Conservation (phyloP, 2,797 vertebrate genomes). For the Champsocephalus esox region DNA sequence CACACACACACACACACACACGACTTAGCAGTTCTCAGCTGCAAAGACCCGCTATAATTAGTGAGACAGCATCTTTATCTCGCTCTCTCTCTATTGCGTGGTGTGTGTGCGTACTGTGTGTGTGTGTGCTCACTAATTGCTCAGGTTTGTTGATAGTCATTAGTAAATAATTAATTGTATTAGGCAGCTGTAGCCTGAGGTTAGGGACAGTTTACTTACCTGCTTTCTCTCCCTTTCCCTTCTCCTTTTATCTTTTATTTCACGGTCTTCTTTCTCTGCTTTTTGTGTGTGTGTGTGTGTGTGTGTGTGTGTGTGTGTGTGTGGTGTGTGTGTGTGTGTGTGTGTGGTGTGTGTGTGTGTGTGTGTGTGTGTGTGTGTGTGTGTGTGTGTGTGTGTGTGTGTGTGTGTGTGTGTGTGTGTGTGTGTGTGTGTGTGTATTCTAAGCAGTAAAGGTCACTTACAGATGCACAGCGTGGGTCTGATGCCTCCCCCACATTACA, state of each 20-base stretch:
- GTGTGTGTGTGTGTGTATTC: slow-evolving; percentile 60
- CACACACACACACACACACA: neutral
- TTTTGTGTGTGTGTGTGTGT: slow-evolving; percentile 12
- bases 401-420: slow-evolving; percentile 3
- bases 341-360: slow-evolving; percentile 37
- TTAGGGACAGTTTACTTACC: slow-evolving; percentile 24
- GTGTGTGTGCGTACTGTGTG: slow-evolving; percentile 14
- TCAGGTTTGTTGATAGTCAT: slow-evolving; percentile 75
- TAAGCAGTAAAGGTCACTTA: slow-evolving; percentile 81
- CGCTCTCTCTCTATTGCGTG: too few relatives aligned
- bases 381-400: slow-evolving; percentile 34
- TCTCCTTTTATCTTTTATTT: neutral
- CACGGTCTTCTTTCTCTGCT: slow-evolving; percentile 35
- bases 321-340: slow-evolving; percentile 9
- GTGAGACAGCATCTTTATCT: slow-evolving; percentile 72
- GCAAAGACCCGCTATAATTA: slow-evolving; percentile 76
- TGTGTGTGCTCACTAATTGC: slow-evolving; percentile 61
- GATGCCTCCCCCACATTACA: slow-evolving; percentile 73
- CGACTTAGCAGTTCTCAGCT: slow-evolving; percentile 69
- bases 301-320: slow-evolving; percentile 33
- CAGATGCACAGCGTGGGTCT: slow-evolving; percentile 74
- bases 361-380: neutral
- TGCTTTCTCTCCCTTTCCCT: slow-evolving; percentile 20
- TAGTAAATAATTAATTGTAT: slow-evolving; percentile 82
- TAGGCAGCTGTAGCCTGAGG: slow-evolving; percentile 67